Evolutionary conservation across 2,113 vertebrate species (phyloP).

Genomic region (Chaetops frenatus): DNA sequence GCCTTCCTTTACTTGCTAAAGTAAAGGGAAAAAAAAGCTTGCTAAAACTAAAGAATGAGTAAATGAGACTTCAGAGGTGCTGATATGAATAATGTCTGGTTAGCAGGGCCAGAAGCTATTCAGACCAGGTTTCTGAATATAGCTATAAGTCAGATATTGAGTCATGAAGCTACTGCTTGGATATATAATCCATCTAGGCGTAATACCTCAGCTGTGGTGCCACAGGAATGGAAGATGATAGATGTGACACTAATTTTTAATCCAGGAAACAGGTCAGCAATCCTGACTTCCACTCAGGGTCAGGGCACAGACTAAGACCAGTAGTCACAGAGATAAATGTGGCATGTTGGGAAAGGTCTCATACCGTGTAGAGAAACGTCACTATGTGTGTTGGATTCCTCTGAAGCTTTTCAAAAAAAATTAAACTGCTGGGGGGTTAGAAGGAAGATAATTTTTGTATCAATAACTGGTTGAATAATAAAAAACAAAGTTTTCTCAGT

Average conservation of each 20-base stretch:
- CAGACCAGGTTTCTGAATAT: background rate
- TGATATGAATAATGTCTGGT: background rate
- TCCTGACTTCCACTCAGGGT: background rate
- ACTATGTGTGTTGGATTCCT: background rate
- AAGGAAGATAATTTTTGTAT: background rate
- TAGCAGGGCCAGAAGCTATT: background rate
- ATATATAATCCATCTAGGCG: background rate
- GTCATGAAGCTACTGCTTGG: background rate
- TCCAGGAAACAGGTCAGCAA: background rate
- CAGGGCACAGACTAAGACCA: background rate
- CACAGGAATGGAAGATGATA: background rate
- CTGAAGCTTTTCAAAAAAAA: background rate
- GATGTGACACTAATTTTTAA: background rate
- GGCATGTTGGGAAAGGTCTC: background rate
- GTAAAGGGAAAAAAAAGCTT: background rate
- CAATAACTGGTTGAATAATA: background rate
- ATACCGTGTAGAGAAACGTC: background rate
- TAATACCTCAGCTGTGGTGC: background rate
- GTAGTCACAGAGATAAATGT: background rate
- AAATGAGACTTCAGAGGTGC: background rate
- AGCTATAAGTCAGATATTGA: background rate
- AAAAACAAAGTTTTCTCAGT: background rate
- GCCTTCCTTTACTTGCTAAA: background rate
- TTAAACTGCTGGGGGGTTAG: background rate
- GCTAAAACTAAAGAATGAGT: background rate